Conservation (phyloP, 2,797 vertebrate species). For the Trichosurus vulpecula region DNA sequence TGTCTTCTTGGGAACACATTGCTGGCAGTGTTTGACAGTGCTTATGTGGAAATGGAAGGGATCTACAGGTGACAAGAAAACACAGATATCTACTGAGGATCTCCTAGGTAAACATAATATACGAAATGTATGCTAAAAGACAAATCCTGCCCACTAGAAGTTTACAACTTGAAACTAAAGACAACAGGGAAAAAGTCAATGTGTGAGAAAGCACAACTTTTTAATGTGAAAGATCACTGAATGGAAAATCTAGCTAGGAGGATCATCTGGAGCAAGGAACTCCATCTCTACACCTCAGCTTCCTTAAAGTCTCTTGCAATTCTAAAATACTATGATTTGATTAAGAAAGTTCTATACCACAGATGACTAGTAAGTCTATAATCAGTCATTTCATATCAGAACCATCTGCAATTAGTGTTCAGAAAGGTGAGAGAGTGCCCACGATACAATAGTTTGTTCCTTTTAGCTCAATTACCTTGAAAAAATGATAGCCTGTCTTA, state of each 20-base stretch:
- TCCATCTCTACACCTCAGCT: not conserved
- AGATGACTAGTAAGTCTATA: conserved; percentile 22
- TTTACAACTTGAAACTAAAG: conserved; percentile 21
- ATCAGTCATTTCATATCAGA: conserved; percentile 31
- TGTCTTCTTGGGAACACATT: not conserved
- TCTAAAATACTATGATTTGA: conserved; percentile 40
- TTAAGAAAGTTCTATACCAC: conserved; percentile 16
- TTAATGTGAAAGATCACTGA: not conserved
- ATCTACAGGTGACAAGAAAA: not conserved
- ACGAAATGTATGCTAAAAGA: not conserved
- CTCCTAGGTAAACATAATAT: not conserved
- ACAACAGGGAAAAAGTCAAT: not conserved
- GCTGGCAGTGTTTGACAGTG: not conserved
- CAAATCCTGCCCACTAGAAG: conserved; percentile 10
- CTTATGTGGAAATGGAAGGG: not conserved
- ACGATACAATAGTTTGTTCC: not conserved
- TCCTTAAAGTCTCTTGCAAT: not conserved
- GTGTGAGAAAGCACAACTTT: not conserved
- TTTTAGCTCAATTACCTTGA: conserved; percentile 37
- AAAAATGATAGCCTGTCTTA: conserved; percentile 13
- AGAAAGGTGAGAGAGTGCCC: conserved; percentile 22
- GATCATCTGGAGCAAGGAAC: not conserved
- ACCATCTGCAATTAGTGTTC: not conserved
- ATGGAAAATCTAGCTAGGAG: conserved; percentile 4
- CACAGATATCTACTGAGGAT: not conserved